Base-by-base conservation (phyloP, 1,140 invertebrate genomes). In the Hyposmocoma kahamanoa region DNA sequence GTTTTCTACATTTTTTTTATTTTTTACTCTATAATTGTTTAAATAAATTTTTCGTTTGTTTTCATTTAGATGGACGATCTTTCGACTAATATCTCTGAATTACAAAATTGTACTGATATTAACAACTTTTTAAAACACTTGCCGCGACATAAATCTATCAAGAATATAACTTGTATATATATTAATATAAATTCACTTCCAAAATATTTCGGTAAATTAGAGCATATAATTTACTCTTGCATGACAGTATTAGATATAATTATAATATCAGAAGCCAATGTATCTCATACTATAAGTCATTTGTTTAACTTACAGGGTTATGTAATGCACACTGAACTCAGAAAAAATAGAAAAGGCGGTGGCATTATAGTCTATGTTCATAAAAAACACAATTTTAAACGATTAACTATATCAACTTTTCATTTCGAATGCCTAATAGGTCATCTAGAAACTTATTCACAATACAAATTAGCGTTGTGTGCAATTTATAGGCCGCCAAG, bases 381-480 rank as follows among this genome's bases (percentile, higher is more conserved):
- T 18, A 44, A 44, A 26, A 44, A 44, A 28, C 42, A 44, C 21
- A 44, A 26, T 28, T 44, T 44, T 30, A 17, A 26, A 26, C 11
- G 9, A 9, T 2, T 17, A 17, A 44, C 17, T 17, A 6, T 8
- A 10, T 17, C 6, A 19, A 44, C 22, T 9, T 6, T 26, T 17
- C 8, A 28, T 15, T 44, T 30, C 18, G 42, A 44, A 44, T 44
- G 22, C 42, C 18, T 44, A 6, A 5, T 44, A 3, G 42, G 42
- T 4, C 26, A 44, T 17, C 1, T 44, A 4, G 26, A 10, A 17
- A 44, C 42, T 2, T 1, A 5, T 24, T 28, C 22, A 28, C 19
- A 30, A 1, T 21, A 44, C 19, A 28, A 30, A 1, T 15, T 30
- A 30, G 17, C 42, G 3, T 20, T 44, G 24, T 44, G 42, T 28